Evolutionary conservation across 2,888 invertebrate genomes (phyloP), one percentile per base, ranked within the genome.

Genomic region (Alviniconcha strummeri): DNA sequence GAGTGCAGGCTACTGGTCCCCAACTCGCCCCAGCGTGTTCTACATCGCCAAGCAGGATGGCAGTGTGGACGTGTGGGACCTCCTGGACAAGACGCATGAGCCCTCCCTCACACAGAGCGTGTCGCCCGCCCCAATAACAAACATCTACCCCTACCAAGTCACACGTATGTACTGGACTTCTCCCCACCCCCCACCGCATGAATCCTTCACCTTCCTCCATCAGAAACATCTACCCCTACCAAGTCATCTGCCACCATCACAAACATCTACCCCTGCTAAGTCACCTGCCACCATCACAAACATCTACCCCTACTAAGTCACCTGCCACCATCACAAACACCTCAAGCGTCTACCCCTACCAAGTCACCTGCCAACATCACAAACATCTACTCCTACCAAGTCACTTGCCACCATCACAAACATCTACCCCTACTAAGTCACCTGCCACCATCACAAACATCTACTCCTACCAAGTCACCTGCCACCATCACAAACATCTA

Each of bases 11-110:
- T 94, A 94, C 69, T 97, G 97, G 97, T 97, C 96, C n/a, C 94
- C 95, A n/a, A 95, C 95, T 75, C 95, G 96, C 81, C 96, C 97
- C 0, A 96, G 96, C 80, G 95, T 96, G 79, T 94, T 97, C 84
- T 96, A 96, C 91, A 93, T 97, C 83, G 95, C 96, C 0, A 95
- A 96, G 52, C 95, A 94, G 55, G 97, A 97, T 94, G 97, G 97
- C 4, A 95, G 95, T 84, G 94, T 97, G 17, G 97, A 97, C 93
- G 95, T 96, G 15, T 98, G 97, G 97, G 96, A 97, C 94, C 94
- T 97, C 84, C 93, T 96, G 84, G 94, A 95, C 79, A 95, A 95
- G 91, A 96, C 96, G 87, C 96, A 97, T 88, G 95, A 95, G 86
- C 95, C 96, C 0, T 95, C 95, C 85, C 95, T 96, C 83, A 94